Evolutionary conservation across 2,888 invertebrate genomes (phyloP).

Genomic region (Taenaris catops): DNA sequence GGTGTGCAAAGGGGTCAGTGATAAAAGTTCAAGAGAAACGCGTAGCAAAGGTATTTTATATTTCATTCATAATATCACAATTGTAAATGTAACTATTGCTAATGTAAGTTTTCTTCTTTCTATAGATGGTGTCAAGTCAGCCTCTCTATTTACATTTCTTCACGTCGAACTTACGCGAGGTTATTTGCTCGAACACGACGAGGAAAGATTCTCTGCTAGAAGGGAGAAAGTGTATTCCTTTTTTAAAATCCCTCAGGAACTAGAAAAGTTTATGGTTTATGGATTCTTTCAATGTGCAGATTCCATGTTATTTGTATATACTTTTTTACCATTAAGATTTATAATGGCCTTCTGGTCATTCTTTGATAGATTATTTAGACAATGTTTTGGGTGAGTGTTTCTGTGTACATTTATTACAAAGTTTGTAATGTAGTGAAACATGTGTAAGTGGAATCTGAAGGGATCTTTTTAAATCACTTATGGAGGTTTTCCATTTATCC

Average conservation of each 20-base stretch:
- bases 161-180: constrained; percentile 94
- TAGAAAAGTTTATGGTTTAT: constrained; percentile 95
- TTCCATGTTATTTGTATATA: constrained; percentile 98
- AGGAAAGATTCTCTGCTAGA: constrained; percentile 95
- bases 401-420: no score
- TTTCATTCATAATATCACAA: not conserved
- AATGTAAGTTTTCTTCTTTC: constrained; percentile 17
- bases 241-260: constrained; percentile 95
- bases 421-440: no score
- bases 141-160: constrained; percentile 84
- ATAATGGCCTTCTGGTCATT: constrained; percentile 92
- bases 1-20: no score
- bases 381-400: constrained; percentile 84
- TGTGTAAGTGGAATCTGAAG: no score
- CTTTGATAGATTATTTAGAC: constrained; percentile 84
- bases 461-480: no score
- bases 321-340: constrained; percentile 96
- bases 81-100: not conserved
- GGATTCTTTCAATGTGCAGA: constrained; percentile 98
- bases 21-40: constrained; percentile 48
- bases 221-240: constrained; percentile 98
- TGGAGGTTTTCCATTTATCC: no score
- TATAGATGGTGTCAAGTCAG: constrained; percentile 58
- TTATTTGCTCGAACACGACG: constrained; percentile 96
- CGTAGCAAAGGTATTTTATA: constrained; percentile 49